phyloP scores from a whole-genome alignment of 1,140 invertebrate species.

The Helicorthomorpha holstii region DNA sequence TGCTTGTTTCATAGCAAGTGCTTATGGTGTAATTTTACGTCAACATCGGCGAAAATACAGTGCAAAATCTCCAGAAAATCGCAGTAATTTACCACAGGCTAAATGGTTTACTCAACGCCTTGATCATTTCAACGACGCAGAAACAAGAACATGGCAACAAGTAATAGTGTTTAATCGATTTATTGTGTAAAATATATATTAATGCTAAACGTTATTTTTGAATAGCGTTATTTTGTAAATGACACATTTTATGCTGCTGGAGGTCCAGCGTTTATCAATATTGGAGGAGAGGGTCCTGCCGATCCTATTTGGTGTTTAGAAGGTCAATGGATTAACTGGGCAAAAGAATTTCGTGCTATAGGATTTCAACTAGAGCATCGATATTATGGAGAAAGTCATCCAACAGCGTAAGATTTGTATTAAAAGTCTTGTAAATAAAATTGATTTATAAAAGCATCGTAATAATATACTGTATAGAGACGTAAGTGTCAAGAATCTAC shows the following conservation, averaged over 20 bases:
- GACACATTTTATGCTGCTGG: background rate
- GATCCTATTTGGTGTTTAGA: background rate
- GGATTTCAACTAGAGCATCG: background rate
- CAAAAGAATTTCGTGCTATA: background rate
- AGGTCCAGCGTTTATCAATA: background rate
- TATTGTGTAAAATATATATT: background rate
- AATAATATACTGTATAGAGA: background rate
- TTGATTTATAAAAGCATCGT: background rate
- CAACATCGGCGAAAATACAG: too few species aligned
- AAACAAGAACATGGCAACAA: background rate
- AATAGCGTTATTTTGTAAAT: background rate
- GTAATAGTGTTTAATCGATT: background rate
- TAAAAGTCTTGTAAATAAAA: background rate
- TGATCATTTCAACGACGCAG: background rate
- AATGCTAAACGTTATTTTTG: too few species aligned
- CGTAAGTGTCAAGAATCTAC: background rate
- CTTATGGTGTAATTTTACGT: too few species aligned
- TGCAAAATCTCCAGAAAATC: too few species aligned
- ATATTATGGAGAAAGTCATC: background rate
- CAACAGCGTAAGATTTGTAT: constrained; percentile 11
- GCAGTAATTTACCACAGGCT: too few species aligned
- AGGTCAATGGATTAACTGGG: background rate
- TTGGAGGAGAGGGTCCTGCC: constrained; percentile 18
- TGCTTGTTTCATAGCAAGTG: too few species aligned
- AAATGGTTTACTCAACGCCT: background rate